phyloP scores from a whole-genome alignment of 2,888 invertebrate species.

The Yponomeuta malinellus region DNA sequence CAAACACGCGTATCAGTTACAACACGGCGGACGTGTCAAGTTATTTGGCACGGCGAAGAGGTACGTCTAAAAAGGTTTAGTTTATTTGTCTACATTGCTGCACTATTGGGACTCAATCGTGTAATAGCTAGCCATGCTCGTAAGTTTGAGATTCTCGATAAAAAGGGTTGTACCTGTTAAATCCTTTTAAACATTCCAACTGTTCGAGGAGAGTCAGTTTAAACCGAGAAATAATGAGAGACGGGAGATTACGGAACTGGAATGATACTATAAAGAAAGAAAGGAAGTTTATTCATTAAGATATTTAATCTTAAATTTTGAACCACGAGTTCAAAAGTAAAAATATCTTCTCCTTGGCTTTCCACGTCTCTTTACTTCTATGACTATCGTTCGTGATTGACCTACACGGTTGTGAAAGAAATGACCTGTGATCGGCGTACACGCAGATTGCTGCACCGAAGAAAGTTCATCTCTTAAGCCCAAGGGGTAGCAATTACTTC shows the following conservation, averaged over 20 bases:
- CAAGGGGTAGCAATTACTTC: too few relatives aligned
- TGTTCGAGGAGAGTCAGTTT: too few relatives aligned
- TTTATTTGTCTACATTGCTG: conserved; percentile 42
- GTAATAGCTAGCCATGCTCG: conserved; percentile 37
- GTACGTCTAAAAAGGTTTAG: conserved; percentile 44
- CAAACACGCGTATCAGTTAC: conserved; percentile 37
- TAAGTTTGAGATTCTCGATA: conserved; percentile 48
- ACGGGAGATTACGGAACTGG: background rate
- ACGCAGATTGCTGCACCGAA: too few relatives aligned
- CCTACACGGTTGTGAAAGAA: too few relatives aligned
- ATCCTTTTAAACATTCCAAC: background rate
- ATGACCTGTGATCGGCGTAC: too few relatives aligned
- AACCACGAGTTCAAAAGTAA: too few relatives aligned
- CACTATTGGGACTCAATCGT: conserved; percentile 44
- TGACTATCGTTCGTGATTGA: too few relatives aligned
- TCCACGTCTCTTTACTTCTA: too few relatives aligned
- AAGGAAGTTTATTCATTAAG: too few relatives aligned
- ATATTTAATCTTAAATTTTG: too few relatives aligned
- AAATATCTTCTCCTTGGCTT: too few relatives aligned
- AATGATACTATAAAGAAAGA: background rate
- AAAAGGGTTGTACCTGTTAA: conserved; percentile 33
- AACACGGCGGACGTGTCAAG: conserved; percentile 39
- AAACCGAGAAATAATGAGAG: background rate
- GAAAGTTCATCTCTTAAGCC: too few relatives aligned
- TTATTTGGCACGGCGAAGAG: conserved; percentile 37